Base-by-base conservation (phyloP, 2,797 vertebrate genomes). In the Balearica regulorum region DNA sequence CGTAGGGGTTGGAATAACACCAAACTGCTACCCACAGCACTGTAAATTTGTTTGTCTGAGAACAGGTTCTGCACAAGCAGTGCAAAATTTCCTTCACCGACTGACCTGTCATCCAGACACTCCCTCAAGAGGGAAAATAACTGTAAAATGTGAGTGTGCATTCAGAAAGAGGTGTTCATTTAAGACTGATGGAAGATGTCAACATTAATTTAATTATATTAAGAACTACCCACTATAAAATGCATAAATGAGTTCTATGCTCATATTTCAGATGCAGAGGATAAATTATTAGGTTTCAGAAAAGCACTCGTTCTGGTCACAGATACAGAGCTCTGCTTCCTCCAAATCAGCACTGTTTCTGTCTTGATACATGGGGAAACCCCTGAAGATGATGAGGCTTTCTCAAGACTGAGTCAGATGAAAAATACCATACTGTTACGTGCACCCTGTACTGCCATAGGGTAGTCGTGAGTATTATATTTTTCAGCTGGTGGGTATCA, bases 381-480 rank as follows among this genome's bases (percentile, higher is more conserved):
- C 5, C 55, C 61, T 64, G 57, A 90, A 65, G 54, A 93, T 16
- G 35, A 61, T 35, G 46, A 76, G 21, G 26, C 6, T 75, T 94
- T 61, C 70, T 84, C 24, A 78, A 37, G 39, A 65, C 24, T 29
- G n/a, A 87, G n/a, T 84, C 35, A 79, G 62, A 90, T 68, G 31
- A 83, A 86, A 86, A 94, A 80, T 73, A 54, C 4, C 4, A 2
- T 48, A 46, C 29, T 66, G 31, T 48, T 70, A 33, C 2, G 4
- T 6, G 13, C 5, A n/a, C 7, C 6, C 18, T 37, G 4, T n/a
- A 43, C 10, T 46, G 43, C 46, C 29, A 35, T 2, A 39, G 25
- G 24, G 28, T 35, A 73, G 29, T n/a, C 0, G 0, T 37, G 28
- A 80, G 29, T 46, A 84, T 70, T 35, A 66, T 3, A 41, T 33